These are phyloP conservation scores for Clivina fossor DNA, from an alignment of 2,888 invertebrate species.

Conservation along the genomic window DNA sequence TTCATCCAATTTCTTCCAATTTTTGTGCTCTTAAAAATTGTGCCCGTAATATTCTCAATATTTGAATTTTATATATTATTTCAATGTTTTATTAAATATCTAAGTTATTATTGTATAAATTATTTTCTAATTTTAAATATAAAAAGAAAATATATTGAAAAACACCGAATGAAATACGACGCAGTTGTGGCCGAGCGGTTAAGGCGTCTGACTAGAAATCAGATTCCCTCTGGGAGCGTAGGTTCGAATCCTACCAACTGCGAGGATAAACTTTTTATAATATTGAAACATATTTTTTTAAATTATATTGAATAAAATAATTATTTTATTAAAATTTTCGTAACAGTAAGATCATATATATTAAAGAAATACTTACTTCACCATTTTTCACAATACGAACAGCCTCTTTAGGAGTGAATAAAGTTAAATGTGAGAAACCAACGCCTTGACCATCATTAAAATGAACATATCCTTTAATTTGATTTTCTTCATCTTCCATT, in stretches of 20 bases:
- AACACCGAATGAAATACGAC: too few relatives aligned
- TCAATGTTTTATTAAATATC: too few relatives aligned
- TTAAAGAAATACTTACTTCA: constrained; percentile 59
- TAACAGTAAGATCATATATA: too few relatives aligned
- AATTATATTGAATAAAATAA: too few relatives aligned
- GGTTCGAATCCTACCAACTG: constrained; percentile 89
- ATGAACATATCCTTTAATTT: constrained; percentile 77
- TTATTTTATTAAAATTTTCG: too few relatives aligned
- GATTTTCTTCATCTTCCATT: constrained; percentile 80
- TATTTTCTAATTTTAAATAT: too few relatives aligned
- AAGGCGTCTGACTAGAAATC: constrained; percentile 89
- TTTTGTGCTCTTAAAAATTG: too few relatives aligned
- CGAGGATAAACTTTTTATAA: constrained; percentile 51
- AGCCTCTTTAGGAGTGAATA: constrained; percentile 77
- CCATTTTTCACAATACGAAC: constrained; percentile 79
- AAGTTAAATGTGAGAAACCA: constrained; percentile 72
- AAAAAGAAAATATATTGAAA: too few relatives aligned
- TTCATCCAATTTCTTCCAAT: too few relatives aligned
- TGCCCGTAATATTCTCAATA: too few relatives aligned
- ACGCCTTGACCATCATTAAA: constrained; percentile 75
- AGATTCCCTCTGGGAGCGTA: constrained; percentile 89
- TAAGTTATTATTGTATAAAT: neutral
- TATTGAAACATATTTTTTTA: too few relatives aligned
- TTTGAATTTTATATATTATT: too few relatives aligned
- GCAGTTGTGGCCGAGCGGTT: constrained; percentile 87